Percentiles rank a stretch among this genome's conserved stretches.
Conservation (phyloP, 2,797 vertebrate species). For the Heteromormyrus szaboi region DNA sequence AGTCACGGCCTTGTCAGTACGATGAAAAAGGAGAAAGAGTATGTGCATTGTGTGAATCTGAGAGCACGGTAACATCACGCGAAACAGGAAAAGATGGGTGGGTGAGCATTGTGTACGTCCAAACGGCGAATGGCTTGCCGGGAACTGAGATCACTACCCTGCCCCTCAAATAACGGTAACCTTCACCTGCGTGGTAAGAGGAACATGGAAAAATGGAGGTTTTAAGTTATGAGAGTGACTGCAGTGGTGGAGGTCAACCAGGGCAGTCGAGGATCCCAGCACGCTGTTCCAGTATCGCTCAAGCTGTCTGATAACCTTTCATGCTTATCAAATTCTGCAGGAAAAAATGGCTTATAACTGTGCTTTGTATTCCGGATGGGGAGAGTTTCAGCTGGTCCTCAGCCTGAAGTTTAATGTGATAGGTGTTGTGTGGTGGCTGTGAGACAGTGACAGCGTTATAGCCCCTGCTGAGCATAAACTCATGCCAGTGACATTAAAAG, state of each 20-base stretch:
- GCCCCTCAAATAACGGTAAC: not conserved
- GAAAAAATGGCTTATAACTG: not conserved
- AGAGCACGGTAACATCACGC: not conserved
- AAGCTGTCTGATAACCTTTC: not conserved
- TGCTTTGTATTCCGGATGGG: not conserved
- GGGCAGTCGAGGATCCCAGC: not conserved
- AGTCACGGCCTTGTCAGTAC: not conserved
- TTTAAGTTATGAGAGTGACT: not conserved
- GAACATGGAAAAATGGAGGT: not conserved
- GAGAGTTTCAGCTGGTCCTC: not conserved
- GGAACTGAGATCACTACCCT: not conserved
- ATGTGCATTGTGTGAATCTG: not conserved
- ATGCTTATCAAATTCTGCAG: not conserved
- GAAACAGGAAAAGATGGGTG: not conserved
- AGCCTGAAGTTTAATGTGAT: not conserved
- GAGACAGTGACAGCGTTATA: not conserved
- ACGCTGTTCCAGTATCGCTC: not conserved
- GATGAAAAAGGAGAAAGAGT: not conserved
- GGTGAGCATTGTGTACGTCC: not conserved
- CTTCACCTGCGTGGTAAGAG: not conserved
- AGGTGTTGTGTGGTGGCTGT: not conserved
- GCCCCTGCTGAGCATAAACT: not conserved
- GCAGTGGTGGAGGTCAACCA: not conserved
- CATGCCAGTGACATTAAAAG: not conserved
- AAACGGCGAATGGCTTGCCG: not conserved